Evolutionary conservation across 2,888 invertebrate genomes (phyloP).

Genomic region (Lasioglossum pauxillum): DNA sequence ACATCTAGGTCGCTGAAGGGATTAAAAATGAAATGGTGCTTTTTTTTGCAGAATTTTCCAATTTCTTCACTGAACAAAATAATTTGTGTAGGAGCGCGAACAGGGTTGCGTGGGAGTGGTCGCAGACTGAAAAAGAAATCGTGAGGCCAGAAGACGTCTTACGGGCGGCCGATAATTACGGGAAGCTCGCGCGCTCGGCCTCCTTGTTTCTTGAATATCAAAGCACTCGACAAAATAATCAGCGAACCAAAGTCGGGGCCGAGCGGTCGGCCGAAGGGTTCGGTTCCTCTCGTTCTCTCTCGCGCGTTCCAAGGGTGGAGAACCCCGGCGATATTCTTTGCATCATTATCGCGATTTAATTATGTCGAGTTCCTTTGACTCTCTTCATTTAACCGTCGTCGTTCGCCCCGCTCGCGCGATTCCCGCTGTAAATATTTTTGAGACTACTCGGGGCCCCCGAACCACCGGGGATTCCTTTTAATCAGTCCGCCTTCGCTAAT

Average conservation of each 20-base stretch:
- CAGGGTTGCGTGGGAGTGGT: not conserved
- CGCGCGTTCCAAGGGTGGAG: slow-evolving; percentile 38
- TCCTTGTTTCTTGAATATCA: slow-evolving; percentile 74
- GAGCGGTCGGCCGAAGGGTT: slow-evolving; percentile 70
- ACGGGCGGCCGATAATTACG: slow-evolving; percentile 73
- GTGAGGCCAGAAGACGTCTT: slow-evolving; percentile 52
- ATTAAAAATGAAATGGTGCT: not conserved
- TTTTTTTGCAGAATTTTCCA: not conserved
- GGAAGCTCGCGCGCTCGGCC: slow-evolving; percentile 66
- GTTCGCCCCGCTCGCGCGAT: slow-evolving; percentile 24
- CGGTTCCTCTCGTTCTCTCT: slow-evolving; percentile 16
- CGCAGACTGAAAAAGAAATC: slow-evolving; percentile 41
- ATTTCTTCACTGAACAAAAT: not conserved
- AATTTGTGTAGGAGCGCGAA: not conserved
- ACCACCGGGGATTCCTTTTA: slow-evolving; percentile 71
- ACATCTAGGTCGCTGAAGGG: no score
- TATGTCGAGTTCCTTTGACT: slow-evolving; percentile 80
- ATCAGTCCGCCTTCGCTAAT: slow-evolving; percentile 64
- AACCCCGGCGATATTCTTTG: slow-evolving; percentile 77
- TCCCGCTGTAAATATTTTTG: slow-evolving; percentile 71
- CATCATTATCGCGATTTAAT: slow-evolving; percentile 81
- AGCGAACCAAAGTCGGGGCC: slow-evolving; percentile 64
- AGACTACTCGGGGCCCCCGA: slow-evolving; percentile 37
- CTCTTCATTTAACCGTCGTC: slow-evolving; percentile 75
- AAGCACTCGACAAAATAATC: slow-evolving; percentile 78